Percentiles rank a stretch among this genome's conserved stretches.
phyloP scores from a whole-genome alignment of 1,140 invertebrate species.

The Anthonomus grandis region DNA sequence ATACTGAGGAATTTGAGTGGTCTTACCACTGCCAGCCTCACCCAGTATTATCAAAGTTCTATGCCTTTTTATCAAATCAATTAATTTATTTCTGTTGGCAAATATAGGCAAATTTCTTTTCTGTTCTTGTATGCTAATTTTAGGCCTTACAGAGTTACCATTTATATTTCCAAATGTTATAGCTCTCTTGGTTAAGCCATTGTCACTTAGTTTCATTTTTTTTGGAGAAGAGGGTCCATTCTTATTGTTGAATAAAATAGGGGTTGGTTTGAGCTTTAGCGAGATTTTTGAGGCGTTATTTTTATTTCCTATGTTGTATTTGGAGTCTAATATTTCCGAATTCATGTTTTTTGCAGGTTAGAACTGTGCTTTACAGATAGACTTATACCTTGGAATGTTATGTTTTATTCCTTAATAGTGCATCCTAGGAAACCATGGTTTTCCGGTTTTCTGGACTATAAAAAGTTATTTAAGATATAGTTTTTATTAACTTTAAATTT shows the following conservation, averaged over 20 bases:
- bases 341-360: no score
- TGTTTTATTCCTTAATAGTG: no score
- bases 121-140: conserved; percentile 50
- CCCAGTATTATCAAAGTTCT: conserved; percentile 76
- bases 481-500: no score
- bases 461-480: no score
- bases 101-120: conserved; percentile 54
- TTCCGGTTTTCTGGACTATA: no score
- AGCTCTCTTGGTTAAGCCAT: conserved; percentile 10
- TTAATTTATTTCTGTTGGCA: conserved; percentile 53
- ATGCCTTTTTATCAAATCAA: conserved; percentile 55
- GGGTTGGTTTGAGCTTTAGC: conserved; percentile 37
- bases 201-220: conserved; percentile 35
- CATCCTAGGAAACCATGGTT: no score
- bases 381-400: no score
- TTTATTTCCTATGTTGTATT: conserved; percentile 33
- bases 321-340: conserved; percentile 23
- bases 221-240: conserved; percentile 34
- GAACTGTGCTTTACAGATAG: no score
- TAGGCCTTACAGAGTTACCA: conserved; percentile 33
- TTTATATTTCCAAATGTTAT: conserved; percentile 21
- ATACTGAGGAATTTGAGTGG: conserved; percentile 85
- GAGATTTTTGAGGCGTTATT: conserved; percentile 29
- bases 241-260: conserved; percentile 37
- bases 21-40: conserved; percentile 89